Percentiles rank a stretch among this genome's conserved stretches.
These are phyloP conservation scores for Cantharis rustica DNA, from an alignment of 2,888 invertebrate genomes.

Conservation along the genomic window DNA sequence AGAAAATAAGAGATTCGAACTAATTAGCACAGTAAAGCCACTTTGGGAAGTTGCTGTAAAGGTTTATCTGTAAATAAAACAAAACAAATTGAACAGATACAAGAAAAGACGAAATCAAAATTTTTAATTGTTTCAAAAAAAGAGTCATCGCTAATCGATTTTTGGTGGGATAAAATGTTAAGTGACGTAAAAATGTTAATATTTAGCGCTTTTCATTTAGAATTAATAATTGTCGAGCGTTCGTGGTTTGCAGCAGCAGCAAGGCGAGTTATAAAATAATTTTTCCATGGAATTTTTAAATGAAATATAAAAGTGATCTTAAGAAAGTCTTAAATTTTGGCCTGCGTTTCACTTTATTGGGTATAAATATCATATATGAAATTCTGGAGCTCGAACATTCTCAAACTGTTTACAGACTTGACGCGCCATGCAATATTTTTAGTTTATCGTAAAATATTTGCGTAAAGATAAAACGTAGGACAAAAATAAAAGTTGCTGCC, in stretches of 20 bases:
- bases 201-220: not conserved
- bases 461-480: slow-evolving; percentile 36
- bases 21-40: too few species aligned
- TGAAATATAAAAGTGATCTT: not conserved
- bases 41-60: too few species aligned
- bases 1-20: too few species aligned
- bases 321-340: not conserved
- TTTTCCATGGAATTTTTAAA: not conserved
- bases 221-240: not conserved
- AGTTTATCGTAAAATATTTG: slow-evolving; percentile 43
- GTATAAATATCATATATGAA: slow-evolving; percentile 28
- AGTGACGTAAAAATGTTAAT: not conserved
- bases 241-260: not conserved
- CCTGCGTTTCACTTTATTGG: slow-evolving; percentile 21
- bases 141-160: too few species aligned
- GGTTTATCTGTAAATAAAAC: too few species aligned
- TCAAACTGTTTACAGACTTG: slow-evolving; percentile 34
- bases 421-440: slow-evolving; percentile 38
- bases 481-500: slow-evolving; percentile 40
- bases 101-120: too few species aligned
- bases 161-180: not conserved
- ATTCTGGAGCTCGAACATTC: slow-evolving; percentile 16
- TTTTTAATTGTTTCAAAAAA: too few species aligned
- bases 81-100: too few species aligned
- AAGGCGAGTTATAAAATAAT: not conserved